Evolutionary conservation across 2,888 invertebrate species (phyloP), one percentile per base, ranked within the genome.

Genomic region (Trachelus tabidus): DNA sequence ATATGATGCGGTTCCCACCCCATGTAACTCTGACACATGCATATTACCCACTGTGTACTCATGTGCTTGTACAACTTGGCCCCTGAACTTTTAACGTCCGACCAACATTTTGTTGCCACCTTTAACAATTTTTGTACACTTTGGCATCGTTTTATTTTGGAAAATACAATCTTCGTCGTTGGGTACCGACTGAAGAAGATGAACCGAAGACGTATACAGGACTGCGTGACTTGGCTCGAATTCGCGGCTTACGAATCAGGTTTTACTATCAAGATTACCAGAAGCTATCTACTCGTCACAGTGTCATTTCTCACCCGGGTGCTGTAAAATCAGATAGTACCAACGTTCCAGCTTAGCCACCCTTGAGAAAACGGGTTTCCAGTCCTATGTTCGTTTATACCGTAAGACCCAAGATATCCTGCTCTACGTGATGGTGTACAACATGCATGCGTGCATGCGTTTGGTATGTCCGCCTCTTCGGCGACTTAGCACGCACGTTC

Each of bases 1-100:
- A 91, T 91, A 90, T 88, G 89, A 90, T 88, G 89, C 85, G 88
- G 90, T 90, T 85, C 86, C 33, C 15, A 31, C 71, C 71, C 71
- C 33, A 31, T 71, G 71, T 56, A 56, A 23, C 56, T 56, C 56
- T 56, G 56, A 15, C 23, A 23, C 56, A 56, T 56, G 56, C 56
- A 56, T 56, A 56, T 56, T 56, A 56, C 56, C 56, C 56, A 56
- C 56, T 56, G 23, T 56, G 23, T 56, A 56, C 56, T 23, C 23
- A n/a, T 9, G 56, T 23, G 56, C 23, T 56, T 56, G 9, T 56
- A 23, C 56, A 9, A 56, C 23, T 23, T 23, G 56, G 56, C 9
- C 56, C 23, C 56, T 56, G 56, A 56, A 56, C 56, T 56, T 56
- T 56, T 23, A 56, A 56, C 15, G 23, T 15, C 2, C 23, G 56